These are phyloP conservation scores for Myathropa florea DNA, from an alignment of 2,888 invertebrate genomes.

Conservation along the genomic window DNA sequence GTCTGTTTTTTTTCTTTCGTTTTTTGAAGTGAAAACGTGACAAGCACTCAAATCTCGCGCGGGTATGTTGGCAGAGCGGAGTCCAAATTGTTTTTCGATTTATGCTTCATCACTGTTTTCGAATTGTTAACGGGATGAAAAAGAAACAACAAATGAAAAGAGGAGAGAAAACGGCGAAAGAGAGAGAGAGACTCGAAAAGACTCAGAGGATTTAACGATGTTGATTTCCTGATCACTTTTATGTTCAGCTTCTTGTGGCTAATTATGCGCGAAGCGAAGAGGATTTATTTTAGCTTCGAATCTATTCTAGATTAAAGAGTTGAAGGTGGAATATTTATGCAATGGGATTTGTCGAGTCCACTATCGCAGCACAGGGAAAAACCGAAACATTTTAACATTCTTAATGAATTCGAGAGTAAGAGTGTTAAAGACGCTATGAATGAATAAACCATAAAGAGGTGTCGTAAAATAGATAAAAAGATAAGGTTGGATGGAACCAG, in stretches of 20 bases:
- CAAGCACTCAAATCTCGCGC: constrained; percentile 23
- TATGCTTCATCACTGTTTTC: constrained; percentile 11
- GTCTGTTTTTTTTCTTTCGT: neutral
- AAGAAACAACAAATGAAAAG: too few relatives aligned
- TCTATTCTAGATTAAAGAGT: neutral
- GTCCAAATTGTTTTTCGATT: constrained; percentile 18
- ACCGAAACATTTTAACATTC: neutral
- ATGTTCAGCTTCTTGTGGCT: neutral
- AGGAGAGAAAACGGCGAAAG: too few relatives aligned
- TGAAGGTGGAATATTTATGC: too few relatives aligned
- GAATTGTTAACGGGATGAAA: neutral
- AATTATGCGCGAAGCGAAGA: neutral
- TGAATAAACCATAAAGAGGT: neutral
- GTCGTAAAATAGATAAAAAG: neutral
- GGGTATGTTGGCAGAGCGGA: neutral
- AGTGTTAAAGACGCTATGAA: neutral
- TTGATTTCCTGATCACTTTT: constrained; percentile 12
- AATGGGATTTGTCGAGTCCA: neutral
- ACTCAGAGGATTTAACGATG: neutral
- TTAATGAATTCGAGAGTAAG: constrained; percentile 1
- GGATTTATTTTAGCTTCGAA: neutral
- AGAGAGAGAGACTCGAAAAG: neutral
- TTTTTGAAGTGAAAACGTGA: constrained; percentile 29
- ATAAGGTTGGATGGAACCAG: neutral
- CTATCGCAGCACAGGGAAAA: neutral